Percentiles rank a stretch among this genome's conserved stretches.
These are phyloP conservation scores for Bos javanicus DNA, from an alignment of 2,113 vertebrate species.

Conservation along the genomic window DNA sequence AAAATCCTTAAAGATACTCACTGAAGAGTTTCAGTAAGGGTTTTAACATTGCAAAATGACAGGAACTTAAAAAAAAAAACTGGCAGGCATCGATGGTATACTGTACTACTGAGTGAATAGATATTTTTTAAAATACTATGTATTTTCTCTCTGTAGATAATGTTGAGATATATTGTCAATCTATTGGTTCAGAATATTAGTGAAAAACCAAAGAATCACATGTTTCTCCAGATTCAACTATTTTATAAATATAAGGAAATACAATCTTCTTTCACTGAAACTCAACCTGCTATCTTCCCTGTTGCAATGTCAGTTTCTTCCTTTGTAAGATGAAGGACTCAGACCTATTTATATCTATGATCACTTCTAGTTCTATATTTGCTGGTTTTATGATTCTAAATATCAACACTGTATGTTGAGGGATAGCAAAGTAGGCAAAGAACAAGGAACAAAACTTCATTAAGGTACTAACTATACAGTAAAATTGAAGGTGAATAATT, in stretches of 20 bases:
- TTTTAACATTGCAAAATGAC: neutral
- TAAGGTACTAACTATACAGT: slow-evolving; percentile 5
- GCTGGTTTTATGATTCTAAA: slow-evolving; percentile 21
- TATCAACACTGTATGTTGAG: neutral
- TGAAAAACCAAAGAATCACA: neutral
- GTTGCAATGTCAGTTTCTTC: neutral
- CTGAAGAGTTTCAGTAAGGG: neutral
- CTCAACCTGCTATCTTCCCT: neutral
- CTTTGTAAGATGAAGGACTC: neutral
- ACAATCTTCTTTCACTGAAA: neutral
- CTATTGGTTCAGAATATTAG: neutral
- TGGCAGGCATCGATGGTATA: neutral
- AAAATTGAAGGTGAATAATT: neutral
- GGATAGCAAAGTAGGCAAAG: neutral
- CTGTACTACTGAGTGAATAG: neutral
- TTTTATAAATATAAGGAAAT: neutral
- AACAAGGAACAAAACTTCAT: neutral
- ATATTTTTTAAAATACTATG: neutral
- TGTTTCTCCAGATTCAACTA: neutral
- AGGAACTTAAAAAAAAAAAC: neutral
- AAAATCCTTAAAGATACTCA: slow-evolving; percentile 42
- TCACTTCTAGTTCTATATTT: neutral
- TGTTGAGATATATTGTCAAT: neutral
- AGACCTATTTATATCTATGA: neutral
- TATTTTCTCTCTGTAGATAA: neutral